phyloP scores from a whole-genome alignment of 2,797 vertebrate genomes.

The Catharus ustulatus region DNA sequence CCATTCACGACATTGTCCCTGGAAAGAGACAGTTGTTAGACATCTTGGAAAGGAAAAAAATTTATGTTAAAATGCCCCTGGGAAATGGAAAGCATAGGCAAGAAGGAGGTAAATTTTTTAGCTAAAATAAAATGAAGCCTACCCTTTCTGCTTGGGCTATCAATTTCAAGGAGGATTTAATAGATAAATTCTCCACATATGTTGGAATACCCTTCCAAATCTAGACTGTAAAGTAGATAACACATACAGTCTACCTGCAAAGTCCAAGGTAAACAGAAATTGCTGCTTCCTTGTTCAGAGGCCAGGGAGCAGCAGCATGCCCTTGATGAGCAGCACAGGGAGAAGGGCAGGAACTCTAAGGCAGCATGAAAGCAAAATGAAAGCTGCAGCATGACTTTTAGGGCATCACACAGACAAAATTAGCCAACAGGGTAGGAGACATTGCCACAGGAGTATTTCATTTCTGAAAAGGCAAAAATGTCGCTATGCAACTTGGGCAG shows the following conservation, averaged over 20 bases:
- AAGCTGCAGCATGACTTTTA: not conserved
- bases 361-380: not conserved
- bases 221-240: not conserved
- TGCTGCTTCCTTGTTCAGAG: not conserved
- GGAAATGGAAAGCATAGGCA: not conserved
- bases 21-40: not conserved
- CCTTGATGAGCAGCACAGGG: not conserved
- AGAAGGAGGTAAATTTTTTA: not conserved
- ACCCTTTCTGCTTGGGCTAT: not conserved
- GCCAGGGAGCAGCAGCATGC: not conserved
- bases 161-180: slow-evolving; percentile 4
- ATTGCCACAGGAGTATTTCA: not conserved
- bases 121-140: not conserved
- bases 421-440: not conserved
- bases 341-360: not conserved
- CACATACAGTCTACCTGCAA: not conserved
- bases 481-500: not conserved
- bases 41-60: not conserved
- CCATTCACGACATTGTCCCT: not conserved
- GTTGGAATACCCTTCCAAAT: slow-evolving; percentile 1
- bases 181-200: not conserved
- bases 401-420: not conserved
- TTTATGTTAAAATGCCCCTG: not conserved
- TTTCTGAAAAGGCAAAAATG: not conserved
- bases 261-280: not conserved